Evolutionary conservation across 53 echinoderm and acorn worm genomes (phyloP).

Genomic region (Arbacia lixula): DNA sequence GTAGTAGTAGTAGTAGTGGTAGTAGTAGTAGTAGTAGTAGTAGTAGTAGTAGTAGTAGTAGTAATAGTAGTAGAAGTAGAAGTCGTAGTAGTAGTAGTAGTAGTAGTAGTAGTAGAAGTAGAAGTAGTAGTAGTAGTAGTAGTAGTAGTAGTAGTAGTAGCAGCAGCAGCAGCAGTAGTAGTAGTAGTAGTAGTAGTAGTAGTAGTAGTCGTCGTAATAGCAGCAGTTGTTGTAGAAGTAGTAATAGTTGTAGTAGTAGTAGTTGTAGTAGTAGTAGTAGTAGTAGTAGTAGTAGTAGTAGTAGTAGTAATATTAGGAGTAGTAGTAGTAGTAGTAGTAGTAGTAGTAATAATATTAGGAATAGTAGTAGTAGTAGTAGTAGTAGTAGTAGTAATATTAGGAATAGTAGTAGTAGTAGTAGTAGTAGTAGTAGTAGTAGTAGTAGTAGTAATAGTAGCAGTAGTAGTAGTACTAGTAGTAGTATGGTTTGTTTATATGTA

Average conservation of each 20-base stretch:
- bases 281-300: background rate
- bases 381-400: background rate
- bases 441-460: no score
- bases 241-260: background rate
- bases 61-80: conserved; percentile 10
- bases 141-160: conserved; percentile 11
- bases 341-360: background rate
- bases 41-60: conserved; percentile 17
- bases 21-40: conserved; percentile 27
- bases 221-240: background rate
- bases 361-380: background rate
- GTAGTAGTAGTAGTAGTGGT: conserved; percentile 41
- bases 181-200: conserved; percentile 21
- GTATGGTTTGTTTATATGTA: no score
- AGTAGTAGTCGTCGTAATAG: conserved; percentile 7
- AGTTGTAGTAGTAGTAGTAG: background rate
- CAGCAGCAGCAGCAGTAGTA: background rate
- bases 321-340: background rate
- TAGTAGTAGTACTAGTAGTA: no score
- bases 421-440: no score
- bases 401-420: no score
- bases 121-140: background rate
- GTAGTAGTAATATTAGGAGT: background rate
- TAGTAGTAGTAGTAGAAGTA: background rate
- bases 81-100: conserved; percentile 1